Evolutionary conservation across 2,113 vertebrate genomes (phyloP), one percentile per base, ranked within the genome.

Genomic region (Ptilonorhynchus violaceus): DNA sequence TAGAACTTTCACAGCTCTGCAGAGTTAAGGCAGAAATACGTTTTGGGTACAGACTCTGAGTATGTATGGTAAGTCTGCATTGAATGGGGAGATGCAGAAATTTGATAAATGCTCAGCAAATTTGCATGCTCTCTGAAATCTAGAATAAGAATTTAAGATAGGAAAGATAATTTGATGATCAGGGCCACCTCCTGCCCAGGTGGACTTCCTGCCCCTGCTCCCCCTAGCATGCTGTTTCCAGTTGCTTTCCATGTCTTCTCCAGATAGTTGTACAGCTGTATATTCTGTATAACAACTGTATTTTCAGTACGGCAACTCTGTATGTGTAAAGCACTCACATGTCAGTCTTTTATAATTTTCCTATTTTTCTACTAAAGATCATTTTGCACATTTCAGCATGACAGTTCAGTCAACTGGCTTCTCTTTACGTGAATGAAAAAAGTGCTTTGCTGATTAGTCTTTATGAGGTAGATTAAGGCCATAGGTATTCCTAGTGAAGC

Each of bases 191-290:
- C 30, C 11, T 77, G n/a, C 15, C 53, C 23, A 83, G 37, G 28
- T 66, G 35, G 27, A 33, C 21, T 67, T n/a, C 6, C 2, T 7
- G 78, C 3, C 4, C 11, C 11, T 13, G 6, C 10, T 5, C 1
- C 3, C 3, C 8, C 9, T 33, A 18, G 25, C 30, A 13, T 39
- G 23, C 28, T 41, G 15, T 74, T 94, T 80, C 52, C n/a, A 67
- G 9, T 78, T 80, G 37, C 41, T 69, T 68, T 70, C 74, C n/a
- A 33, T 42, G 63, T 56, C 24, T 68, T 96, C 92, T 72, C 66
- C 55, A 73, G 53, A 24, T 47, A 62, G 69, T 75, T 60, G 7
- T 50, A 41, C 56, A 63, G 42, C 72, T 74, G 41, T n/a, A 8
- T 49, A 2, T 62, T 31, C 20, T 63, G 25, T 50, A 20, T 10